These are phyloP conservation scores for Phalangium opilio DNA, from an alignment of 2,888 invertebrate genomes.

Conservation along the genomic window DNA sequence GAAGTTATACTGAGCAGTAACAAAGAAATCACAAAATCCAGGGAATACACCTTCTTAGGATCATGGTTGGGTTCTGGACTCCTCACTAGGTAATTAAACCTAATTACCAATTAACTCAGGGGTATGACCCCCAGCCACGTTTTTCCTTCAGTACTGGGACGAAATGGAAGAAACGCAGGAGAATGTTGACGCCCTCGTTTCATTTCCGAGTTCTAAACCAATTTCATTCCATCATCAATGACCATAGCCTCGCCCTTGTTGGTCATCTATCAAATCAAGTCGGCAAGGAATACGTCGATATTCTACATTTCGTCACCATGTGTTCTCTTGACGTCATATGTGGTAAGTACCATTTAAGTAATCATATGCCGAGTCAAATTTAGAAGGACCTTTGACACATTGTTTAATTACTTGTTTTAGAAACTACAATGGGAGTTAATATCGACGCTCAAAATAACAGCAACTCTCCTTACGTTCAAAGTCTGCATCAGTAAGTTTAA, in stretches of 20 bases:
- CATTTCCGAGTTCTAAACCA: constrained; percentile 20
- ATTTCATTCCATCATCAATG: constrained; percentile 19
- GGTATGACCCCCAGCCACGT: too few relatives aligned
- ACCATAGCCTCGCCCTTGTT: constrained; percentile 16
- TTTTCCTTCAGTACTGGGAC: constrained; percentile 9
- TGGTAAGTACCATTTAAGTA: too few relatives aligned
- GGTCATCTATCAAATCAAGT: neutral
- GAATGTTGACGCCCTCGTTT: constrained; percentile 19
- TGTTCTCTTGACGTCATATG: constrained; percentile 40
- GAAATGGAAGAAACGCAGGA: constrained; percentile 18
- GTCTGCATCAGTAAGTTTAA: constrained; percentile 12
- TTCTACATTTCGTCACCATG: constrained; percentile 33
- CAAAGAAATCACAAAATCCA: constrained; percentile 29
- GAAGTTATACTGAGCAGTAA: constrained; percentile 26
- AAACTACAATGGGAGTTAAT: constrained; percentile 22
- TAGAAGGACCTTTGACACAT: too few relatives aligned
- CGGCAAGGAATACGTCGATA: constrained; percentile 24
- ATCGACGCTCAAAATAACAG: constrained; percentile 16
- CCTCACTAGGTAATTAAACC: too few relatives aligned
- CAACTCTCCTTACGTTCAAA: constrained; percentile 12
- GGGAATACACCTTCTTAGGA: constrained; percentile 33
- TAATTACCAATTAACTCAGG: too few relatives aligned
- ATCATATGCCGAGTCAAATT: too few relatives aligned
- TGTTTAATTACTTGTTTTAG: too few relatives aligned
- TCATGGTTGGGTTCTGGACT: constrained; percentile 37